A percentile compares a stretch with the other conserved stretches of the same genome.
These are phyloP conservation scores for Drosophila prolongata DNA, from an alignment of 2,888 invertebrate genomes.

Conservation along the genomic window DNA sequence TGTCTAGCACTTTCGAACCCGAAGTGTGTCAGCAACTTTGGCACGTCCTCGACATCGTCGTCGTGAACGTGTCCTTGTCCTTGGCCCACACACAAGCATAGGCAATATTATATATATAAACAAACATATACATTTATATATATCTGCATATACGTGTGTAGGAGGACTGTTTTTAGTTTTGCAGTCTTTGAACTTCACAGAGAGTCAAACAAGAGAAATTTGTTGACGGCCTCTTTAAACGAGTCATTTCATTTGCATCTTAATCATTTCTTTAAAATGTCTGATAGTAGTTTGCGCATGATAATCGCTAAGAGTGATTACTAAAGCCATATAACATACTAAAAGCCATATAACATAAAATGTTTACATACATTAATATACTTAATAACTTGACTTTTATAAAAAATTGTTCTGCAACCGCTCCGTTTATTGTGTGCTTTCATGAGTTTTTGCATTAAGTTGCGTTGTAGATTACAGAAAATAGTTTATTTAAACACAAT, in stretches of 20 bases:
- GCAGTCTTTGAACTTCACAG: slow-evolving; percentile 60
- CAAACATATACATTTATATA: slow-evolving; percentile 43
- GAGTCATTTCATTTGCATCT: neutral
- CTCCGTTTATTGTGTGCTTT: no score
- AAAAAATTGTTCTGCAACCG: no score
- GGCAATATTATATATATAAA: slow-evolving; percentile 18
- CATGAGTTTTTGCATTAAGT: no score
- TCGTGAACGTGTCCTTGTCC: slow-evolving; percentile 77
- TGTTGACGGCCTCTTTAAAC: slow-evolving; percentile 43
- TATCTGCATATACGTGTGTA: slow-evolving; percentile 50
- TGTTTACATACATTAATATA: no score
- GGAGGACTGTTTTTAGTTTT: slow-evolving; percentile 59
- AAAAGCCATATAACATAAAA: no score
- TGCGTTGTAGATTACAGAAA: no score
- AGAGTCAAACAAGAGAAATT: slow-evolving; percentile 30
- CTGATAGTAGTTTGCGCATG: neutral
- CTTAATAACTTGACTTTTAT: no score
- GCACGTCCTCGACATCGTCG: slow-evolving; percentile 64
- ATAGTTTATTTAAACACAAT: no score
- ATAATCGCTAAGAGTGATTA: neutral
- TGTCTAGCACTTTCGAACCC: slow-evolving; percentile 74
- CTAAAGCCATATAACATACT: no score
- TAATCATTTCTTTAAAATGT: no score
- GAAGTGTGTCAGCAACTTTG: slow-evolving; percentile 81
- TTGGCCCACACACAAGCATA: slow-evolving; percentile 68